These are phyloP conservation scores for Parnassius apollo DNA, from an alignment of 2,888 invertebrate species.

Conservation along the genomic window DNA sequence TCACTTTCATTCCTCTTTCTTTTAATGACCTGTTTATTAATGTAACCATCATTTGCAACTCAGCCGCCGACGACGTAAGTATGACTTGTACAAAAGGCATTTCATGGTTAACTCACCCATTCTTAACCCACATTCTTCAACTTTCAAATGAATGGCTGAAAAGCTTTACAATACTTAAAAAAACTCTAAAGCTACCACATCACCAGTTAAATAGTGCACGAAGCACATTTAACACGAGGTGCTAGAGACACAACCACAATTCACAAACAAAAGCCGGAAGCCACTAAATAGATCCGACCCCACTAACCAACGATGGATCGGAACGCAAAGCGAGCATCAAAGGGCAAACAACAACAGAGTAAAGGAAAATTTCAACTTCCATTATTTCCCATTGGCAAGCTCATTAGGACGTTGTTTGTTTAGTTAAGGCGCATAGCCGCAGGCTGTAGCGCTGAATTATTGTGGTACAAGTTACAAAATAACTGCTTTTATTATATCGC, in stretches of 20 bases:
- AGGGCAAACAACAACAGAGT: constrained; percentile 26
- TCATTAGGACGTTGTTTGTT: constrained; percentile 52
- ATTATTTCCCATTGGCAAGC: constrained; percentile 46
- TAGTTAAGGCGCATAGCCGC: constrained; percentile 48
- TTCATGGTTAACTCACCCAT: too few relatives aligned
- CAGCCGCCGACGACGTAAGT: too few relatives aligned
- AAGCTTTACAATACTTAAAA: too few relatives aligned
- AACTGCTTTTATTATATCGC: neutral
- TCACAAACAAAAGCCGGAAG: constrained; percentile 1
- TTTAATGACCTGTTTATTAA: too few relatives aligned
- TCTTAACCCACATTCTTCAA: too few relatives aligned
- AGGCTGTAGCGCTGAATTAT: constrained; percentile 34
- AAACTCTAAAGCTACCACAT: neutral
- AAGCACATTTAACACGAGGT: neutral
- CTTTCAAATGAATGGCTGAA: too few relatives aligned
- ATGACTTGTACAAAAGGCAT: too few relatives aligned
- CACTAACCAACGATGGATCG: constrained; percentile 2
- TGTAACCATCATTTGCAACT: too few relatives aligned
- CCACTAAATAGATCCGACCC: neutral
- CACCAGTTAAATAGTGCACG: constrained; percentile 1
- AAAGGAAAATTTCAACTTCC: constrained; percentile 32
- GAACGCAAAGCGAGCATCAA: constrained; percentile 25
- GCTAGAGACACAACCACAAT: neutral
- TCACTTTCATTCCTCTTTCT: too few relatives aligned
- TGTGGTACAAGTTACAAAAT: constrained; percentile 31